These are phyloP conservation scores for Ascidia mentula DNA, from an alignment of 23 tunicate genomes.

Conservation along the genomic window DNA sequence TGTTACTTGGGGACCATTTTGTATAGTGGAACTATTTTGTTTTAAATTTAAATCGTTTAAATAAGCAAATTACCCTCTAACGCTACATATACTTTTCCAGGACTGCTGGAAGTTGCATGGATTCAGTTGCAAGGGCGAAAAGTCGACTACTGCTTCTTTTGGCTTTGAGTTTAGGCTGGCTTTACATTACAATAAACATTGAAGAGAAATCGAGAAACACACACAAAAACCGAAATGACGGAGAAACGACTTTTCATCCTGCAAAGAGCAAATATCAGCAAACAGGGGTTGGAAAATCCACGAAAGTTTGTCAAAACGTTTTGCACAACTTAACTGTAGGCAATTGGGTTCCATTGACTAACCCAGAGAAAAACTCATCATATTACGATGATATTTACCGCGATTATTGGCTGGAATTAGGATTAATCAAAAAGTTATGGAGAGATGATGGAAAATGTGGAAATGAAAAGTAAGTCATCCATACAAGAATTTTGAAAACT, in stretches of 20 bases:
- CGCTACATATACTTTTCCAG: too few species aligned
- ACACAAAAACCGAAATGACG: neutral
- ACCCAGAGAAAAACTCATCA: neutral
- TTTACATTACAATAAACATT: neutral
- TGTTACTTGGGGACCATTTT: too few species aligned
- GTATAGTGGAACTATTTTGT: too few species aligned
- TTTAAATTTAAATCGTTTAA: too few species aligned
- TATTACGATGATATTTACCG: neutral
- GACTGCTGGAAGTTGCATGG: too few species aligned
- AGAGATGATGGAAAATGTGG: neutral
- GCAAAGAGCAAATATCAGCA: neutral
- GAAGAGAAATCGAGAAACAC: neutral
- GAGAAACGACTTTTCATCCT: neutral
- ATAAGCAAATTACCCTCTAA: too few species aligned
- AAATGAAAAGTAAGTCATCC: neutral
- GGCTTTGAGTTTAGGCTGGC: neutral
- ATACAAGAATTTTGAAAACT: too few species aligned
- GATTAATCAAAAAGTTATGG: neutral
- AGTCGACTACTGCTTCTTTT: neutral
- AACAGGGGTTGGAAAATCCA: neutral
- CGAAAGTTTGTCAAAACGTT: neutral
- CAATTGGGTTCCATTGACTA: neutral
- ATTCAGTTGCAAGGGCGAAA: too few species aligned
- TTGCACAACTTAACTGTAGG: neutral
- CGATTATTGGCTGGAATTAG: neutral